phyloP scores from a whole-genome alignment of 2,113 vertebrate species.

The Oceanites oceanicus region DNA sequence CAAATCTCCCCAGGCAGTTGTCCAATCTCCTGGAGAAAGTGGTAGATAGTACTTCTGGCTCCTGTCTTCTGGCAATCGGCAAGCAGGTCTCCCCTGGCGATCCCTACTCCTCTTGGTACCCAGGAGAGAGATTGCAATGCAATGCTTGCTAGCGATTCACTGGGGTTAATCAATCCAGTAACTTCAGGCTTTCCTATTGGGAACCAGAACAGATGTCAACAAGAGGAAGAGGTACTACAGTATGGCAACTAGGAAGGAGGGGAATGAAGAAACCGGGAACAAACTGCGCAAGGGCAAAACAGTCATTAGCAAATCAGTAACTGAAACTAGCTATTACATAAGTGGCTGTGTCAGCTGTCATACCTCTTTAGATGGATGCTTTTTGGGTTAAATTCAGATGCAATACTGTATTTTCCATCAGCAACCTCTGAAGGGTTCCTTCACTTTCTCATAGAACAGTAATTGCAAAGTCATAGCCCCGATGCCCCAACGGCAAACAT shows the following conservation, averaged over 20 bases:
- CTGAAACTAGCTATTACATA: constrained; percentile 22
- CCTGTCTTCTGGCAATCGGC: background rate
- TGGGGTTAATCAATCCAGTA: background rate
- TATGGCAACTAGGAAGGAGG: constrained; percentile 11
- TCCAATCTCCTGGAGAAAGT: background rate
- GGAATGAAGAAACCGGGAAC: constrained; percentile 36
- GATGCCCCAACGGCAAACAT: background rate
- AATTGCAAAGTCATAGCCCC: background rate
- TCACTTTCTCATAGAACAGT: background rate
- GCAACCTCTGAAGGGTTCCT: background rate
- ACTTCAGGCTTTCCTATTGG: background rate
- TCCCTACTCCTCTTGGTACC: background rate
- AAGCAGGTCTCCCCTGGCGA: background rate
- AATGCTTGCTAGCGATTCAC: background rate
- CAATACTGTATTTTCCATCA: background rate
- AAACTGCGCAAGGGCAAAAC: constrained; percentile 32
- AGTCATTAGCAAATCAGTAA: constrained; percentile 46
- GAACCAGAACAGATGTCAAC: background rate
- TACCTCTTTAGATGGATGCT: background rate
- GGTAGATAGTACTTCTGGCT: background rate
- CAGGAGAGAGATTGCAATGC: background rate
- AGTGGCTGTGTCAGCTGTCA: background rate
- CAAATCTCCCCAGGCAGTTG: background rate
- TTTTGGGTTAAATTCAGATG: background rate
- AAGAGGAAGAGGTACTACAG: background rate